These are phyloP conservation scores for Meghimatium bilineatum DNA, from an alignment of 2,888 invertebrate genomes.

Conservation along the genomic window DNA sequence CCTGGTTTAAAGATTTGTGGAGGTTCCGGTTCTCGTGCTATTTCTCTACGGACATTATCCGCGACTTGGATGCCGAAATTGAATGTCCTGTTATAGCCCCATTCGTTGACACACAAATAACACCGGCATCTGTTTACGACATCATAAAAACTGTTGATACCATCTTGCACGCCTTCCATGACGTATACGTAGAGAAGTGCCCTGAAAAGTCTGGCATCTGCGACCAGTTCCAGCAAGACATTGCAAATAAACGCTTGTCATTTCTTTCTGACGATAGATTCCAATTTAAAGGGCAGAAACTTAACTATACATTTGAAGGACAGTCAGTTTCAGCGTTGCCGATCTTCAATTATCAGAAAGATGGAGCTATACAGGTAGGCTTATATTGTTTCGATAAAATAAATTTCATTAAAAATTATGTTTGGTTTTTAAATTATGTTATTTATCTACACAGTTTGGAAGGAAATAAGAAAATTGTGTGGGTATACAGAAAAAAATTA, in stretches of 20 bases:
- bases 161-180: slow-evolving; percentile 59
- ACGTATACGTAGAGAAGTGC: slow-evolving; percentile 54
- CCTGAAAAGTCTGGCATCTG: slow-evolving; percentile 56
- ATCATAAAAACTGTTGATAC: slow-evolving; percentile 61
- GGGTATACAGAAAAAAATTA: no score
- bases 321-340: slow-evolving; percentile 42
- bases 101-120: neutral
- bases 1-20: slow-evolving; percentile 24
- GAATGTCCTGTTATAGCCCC: slow-evolving; percentile 19
- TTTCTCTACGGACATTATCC: neutral
- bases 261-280: slow-evolving; percentile 29
- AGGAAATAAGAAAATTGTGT: no score
- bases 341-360: slow-evolving; percentile 43
- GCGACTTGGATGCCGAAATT: neutral
- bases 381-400: no score
- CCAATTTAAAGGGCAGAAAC: slow-evolving; percentile 49
- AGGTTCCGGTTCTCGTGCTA: slow-evolving; percentile 1
- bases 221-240: slow-evolving; percentile 50
- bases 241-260: slow-evolving; percentile 13
- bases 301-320: slow-evolving; percentile 41
- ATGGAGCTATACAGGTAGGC: slow-evolving; percentile 12
- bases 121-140: slow-evolving; percentile 54
- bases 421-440: no score
- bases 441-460: no score
- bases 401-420: no score